Percentiles rank a stretch among this genome's conserved stretches.
Conservation (phyloP, 1,140 invertebrate genomes). For the Zeugodacus cucurbitae region DNA sequence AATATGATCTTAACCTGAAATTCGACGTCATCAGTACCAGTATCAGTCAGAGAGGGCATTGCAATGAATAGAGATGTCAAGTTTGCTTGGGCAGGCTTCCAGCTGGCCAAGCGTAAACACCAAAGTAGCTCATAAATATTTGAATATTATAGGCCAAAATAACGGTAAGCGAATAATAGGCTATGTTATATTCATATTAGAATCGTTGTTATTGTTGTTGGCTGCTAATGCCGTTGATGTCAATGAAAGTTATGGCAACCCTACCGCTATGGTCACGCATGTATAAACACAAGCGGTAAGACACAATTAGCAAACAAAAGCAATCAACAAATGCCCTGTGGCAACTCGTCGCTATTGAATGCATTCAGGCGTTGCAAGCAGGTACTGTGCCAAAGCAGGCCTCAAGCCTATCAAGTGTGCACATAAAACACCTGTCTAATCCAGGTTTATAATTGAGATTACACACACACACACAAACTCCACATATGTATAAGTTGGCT, state of each 20-base stretch:
- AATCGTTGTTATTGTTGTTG: neutral
- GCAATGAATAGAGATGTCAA: no score
- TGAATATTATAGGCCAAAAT: neutral
- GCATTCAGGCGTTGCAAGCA: no score
- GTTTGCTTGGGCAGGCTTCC: no score
- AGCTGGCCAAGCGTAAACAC: no score
- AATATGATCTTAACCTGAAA: no score
- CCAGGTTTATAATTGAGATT: neutral
- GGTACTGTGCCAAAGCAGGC: neutral
- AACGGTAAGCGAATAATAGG: no score
- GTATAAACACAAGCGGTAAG: neutral
- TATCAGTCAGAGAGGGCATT: no score
- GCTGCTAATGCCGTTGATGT: neutral
- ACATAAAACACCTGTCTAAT: neutral
- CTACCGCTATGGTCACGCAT: neutral
- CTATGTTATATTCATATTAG: neutral
- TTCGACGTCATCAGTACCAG: no score
- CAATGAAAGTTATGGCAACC: neutral
- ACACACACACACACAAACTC: no score
- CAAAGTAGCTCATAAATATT: neutral
- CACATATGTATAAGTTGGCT: neutral
- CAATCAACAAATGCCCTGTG: neutral
- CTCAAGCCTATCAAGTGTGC: neutral
- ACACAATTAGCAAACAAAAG: neutral
- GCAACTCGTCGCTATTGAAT: neutral